Percentiles rank a stretch among this genome's conserved stretches.
These are phyloP conservation scores for Catharus ustulatus DNA, from an alignment of 2,797 vertebrate genomes.

Conservation along the genomic window DNA sequence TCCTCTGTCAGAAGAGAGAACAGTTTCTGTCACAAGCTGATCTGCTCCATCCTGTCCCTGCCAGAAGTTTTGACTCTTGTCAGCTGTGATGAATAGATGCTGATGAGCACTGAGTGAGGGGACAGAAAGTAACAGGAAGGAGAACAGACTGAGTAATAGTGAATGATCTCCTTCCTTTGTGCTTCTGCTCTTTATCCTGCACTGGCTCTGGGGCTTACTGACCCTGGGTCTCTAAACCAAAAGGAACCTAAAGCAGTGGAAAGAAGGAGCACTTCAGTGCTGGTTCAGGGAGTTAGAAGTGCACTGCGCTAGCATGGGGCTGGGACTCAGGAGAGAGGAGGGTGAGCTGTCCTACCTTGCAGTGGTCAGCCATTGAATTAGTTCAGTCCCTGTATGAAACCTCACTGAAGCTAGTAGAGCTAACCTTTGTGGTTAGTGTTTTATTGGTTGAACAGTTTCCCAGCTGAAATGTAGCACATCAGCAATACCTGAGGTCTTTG, in stretches of 20 bases:
- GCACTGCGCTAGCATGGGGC: background rate
- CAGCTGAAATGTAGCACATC: background rate
- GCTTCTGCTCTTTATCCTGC: background rate
- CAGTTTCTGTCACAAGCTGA: background rate
- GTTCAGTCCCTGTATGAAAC: background rate
- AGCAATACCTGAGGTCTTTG: background rate
- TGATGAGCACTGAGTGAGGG: background rate
- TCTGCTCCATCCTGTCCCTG: background rate
- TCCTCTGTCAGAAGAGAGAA: background rate
- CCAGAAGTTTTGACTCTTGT: background rate
- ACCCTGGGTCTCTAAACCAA: background rate
- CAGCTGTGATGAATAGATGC: background rate
- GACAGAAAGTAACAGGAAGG: background rate
- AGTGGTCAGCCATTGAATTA: fast-evolving
- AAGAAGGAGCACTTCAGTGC: background rate
- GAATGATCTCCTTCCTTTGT: background rate
- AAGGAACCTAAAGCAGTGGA: background rate
- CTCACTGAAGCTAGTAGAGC: background rate
- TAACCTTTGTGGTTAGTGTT: background rate
- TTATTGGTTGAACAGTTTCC: background rate
- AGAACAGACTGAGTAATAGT: background rate
- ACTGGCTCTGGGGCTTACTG: background rate
- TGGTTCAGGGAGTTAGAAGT: background rate
- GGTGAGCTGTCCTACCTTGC: background rate
- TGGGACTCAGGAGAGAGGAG: background rate